Conservation (phyloP, 2,797 vertebrate species). For the Clamator glandarius region DNA sequence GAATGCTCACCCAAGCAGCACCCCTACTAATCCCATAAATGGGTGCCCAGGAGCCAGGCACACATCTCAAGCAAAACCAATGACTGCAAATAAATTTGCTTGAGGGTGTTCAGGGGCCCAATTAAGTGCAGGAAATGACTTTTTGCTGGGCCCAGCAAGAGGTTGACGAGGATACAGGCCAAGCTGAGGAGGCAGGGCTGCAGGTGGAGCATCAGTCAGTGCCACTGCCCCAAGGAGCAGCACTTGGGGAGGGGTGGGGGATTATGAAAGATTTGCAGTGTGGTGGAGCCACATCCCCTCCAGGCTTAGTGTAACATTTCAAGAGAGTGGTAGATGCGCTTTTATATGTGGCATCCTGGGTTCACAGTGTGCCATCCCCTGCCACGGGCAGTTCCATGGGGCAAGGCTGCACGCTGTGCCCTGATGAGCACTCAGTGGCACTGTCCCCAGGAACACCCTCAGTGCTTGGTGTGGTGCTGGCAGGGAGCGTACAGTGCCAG, state of each 20-base stretch:
- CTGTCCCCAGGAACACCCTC: neutral
- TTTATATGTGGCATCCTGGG: accelerated
- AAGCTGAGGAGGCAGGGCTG: neutral
- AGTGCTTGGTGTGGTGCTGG: accelerated
- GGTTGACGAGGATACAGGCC: neutral
- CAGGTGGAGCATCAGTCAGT: neutral
- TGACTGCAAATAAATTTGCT: neutral
- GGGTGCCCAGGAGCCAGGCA: neutral
- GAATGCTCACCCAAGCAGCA: no score
- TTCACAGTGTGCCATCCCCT: neutral
- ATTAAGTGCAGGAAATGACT: accelerated
- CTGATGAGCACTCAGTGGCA: accelerated
- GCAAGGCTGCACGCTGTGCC: neutral
- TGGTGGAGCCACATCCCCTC: accelerated
- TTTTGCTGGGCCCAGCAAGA: neutral
- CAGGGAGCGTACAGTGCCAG: neutral
- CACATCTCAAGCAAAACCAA: neutral
- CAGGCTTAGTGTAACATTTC: neutral
- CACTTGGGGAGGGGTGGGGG: accelerated
- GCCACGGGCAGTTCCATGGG: accelerated
- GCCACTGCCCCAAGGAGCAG: accelerated
- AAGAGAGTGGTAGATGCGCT: neutral
- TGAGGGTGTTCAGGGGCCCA: neutral
- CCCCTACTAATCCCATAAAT: neutral
- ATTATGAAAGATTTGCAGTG: neutral